These are phyloP conservation scores for Deilephila elpenor DNA, from an alignment of 2,888 invertebrate genomes.

Conservation along the genomic window DNA sequence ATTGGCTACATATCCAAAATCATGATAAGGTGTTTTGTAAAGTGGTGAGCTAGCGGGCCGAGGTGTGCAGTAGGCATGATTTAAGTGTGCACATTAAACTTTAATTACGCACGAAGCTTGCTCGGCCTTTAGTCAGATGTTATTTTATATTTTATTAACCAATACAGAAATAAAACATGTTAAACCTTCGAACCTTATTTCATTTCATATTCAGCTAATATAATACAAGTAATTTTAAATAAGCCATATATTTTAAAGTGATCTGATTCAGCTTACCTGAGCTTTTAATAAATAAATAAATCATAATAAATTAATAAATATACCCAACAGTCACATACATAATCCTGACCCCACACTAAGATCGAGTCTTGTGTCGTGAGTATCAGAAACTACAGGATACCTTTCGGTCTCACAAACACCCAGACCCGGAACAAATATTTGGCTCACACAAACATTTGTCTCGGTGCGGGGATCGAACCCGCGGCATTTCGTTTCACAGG, in stretches of 20 bases:
- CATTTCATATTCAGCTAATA: neutral
- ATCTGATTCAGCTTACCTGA: no score
- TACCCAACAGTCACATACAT: neutral
- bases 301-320: neutral
- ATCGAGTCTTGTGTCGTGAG: no score
- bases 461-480: no score
- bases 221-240: neutral
- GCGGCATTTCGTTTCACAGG: no score
- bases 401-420: no score
- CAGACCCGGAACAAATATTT: no score
- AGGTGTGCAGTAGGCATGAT: slow-evolving; percentile 49
- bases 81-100: slow-evolving; percentile 56
- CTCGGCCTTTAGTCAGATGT: slow-evolving; percentile 13
- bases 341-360: no score
- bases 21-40: slow-evolving; percentile 30
- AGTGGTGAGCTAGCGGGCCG: slow-evolving; percentile 42
- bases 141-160: slow-evolving; percentile 37
- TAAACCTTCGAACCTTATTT: neutral
- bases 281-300: no score
- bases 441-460: no score
- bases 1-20: slow-evolving; percentile 26
- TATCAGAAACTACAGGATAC: neutral
- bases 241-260: no score
- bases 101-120: slow-evolving; percentile 46
- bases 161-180: slow-evolving; percentile 37